Percentiles rank a stretch among this genome's conserved stretches.
Conservation (phyloP, 2,113 vertebrate genomes). For the Hippocampus barbouri region DNA sequence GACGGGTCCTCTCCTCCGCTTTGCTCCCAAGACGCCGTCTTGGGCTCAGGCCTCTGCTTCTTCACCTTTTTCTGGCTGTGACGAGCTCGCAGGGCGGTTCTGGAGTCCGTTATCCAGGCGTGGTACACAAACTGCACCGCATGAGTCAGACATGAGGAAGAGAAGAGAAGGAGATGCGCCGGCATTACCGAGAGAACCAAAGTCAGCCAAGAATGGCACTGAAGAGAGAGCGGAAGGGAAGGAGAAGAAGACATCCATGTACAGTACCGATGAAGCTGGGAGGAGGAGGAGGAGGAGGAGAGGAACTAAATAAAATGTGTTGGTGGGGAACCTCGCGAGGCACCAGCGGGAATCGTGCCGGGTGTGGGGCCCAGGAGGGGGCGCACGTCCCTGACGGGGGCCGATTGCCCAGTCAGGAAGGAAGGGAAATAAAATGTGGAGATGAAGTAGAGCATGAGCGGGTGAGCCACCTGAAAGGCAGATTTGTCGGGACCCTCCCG, state of each 20-base stretch:
- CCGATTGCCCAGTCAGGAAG: too few relatives aligned
- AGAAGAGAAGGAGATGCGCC: background rate
- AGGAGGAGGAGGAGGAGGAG: too few relatives aligned
- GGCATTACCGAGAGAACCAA: background rate
- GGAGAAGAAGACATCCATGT: too few relatives aligned
- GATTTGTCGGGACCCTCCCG: slow-evolving; percentile 82
- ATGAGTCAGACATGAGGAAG: background rate
- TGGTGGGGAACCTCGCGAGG: too few relatives aligned
- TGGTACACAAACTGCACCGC: slow-evolving; percentile 89
- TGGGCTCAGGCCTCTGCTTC: slow-evolving; percentile 71
- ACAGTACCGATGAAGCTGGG: too few relatives aligned
- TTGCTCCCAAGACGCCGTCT: slow-evolving; percentile 61
- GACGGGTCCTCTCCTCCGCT: slow-evolving; percentile 78
- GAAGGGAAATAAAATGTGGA: too few relatives aligned
- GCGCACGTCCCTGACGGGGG: too few relatives aligned
- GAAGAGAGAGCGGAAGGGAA: background rate
- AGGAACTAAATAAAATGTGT: too few relatives aligned
- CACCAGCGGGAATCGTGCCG: too few relatives aligned
- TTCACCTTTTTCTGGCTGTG: slow-evolving; percentile 80
- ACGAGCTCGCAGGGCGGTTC: slow-evolving; percentile 84
- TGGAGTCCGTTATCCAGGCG: slow-evolving; percentile 95
- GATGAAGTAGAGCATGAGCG: slow-evolving; percentile 29
- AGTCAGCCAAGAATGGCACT: background rate
- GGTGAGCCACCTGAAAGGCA: slow-evolving; percentile 86
- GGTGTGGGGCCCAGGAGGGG: too few relatives aligned